Evolutionary conservation across 2,888 invertebrate species (phyloP).

Genomic region (Dioctria linearis): DNA sequence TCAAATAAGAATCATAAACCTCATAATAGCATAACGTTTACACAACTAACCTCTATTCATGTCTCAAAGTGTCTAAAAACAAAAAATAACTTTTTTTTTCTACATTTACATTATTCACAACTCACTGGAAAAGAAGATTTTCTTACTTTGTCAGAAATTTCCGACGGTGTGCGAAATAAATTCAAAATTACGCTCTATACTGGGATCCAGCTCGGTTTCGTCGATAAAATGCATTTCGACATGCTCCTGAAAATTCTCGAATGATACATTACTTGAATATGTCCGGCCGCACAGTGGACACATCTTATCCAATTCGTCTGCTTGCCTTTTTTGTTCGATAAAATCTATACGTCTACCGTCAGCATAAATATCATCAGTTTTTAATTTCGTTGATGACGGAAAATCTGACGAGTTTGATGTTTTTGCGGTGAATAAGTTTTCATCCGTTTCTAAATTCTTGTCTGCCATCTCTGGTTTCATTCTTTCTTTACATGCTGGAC

Average conservation of each 20-base stretch:
- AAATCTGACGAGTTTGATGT: not conserved
- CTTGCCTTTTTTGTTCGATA: conserved; percentile 66
- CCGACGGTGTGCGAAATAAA: conserved; percentile 70
- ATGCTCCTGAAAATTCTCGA: conserved; percentile 80
- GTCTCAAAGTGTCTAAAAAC: conserved; percentile 17
- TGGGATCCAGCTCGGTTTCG: conserved; percentile 73
- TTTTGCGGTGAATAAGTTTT: conserved; percentile 53
- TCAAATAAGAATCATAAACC: not conserved
- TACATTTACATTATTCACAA: conserved; percentile 60
- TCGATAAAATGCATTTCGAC: conserved; percentile 84
- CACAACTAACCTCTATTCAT: conserved; percentile 9
- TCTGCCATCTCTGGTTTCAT: conserved; percentile 70
- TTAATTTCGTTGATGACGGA: not conserved
- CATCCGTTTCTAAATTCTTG: conserved; percentile 69
- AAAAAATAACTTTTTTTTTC: conserved; percentile 1
- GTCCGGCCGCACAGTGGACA: conserved; percentile 83
- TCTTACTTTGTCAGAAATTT: conserved; percentile 69
- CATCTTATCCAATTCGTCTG: conserved; percentile 72
- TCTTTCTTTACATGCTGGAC: conserved; percentile 65
- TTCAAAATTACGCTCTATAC: conserved; percentile 73
- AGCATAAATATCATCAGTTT: conserved; percentile 20
- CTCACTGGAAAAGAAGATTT: conserved; percentile 67
- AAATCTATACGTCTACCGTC: conserved; percentile 66
- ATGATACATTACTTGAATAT: conserved; percentile 75
- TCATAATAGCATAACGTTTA: conserved; percentile 23